Evolutionary conservation across 2,797 vertebrate genomes (phyloP).

Genomic region (Aythya fuligula): DNA sequence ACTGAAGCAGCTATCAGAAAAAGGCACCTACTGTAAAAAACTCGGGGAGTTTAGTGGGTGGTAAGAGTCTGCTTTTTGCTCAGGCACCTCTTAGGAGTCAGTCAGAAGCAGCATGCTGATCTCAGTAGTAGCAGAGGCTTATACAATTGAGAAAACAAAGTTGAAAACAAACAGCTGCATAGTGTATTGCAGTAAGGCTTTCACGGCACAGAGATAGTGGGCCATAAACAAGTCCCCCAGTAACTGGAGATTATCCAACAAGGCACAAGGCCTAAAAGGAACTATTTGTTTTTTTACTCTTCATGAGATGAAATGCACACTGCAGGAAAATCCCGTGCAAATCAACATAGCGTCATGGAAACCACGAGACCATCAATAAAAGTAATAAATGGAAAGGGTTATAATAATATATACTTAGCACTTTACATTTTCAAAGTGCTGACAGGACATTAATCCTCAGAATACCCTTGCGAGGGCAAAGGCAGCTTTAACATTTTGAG

Average conservation of each 20-base stretch:
- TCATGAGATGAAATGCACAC: conserved; percentile 63
- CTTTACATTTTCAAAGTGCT: conserved; percentile 69
- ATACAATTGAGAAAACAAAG: conserved; percentile 68
- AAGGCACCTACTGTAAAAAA: conserved; percentile 10
- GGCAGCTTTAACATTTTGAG: conserved; percentile 34
- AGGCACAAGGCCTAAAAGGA: conserved; percentile 60
- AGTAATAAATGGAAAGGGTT: conserved; percentile 71
- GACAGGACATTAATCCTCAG: conserved; percentile 67
- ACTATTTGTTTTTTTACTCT: conserved; percentile 55
- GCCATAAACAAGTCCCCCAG: conserved; percentile 72
- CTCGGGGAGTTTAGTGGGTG: background rate
- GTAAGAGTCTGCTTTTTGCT: background rate
- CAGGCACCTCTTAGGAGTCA: background rate
- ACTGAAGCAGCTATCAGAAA: background rate
- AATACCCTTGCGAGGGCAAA: conserved; percentile 53
- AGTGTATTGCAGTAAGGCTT: conserved; percentile 60
- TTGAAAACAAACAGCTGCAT: conserved; percentile 70
- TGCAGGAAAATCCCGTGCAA: conserved; percentile 65
- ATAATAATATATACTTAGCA: conserved; percentile 72
- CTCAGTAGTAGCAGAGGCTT: conserved; percentile 55
- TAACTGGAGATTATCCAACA: conserved; percentile 62
- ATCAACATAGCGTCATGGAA: conserved; percentile 66
- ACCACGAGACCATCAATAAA: conserved; percentile 61
- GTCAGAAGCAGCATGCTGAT: background rate
- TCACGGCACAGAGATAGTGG: conserved; percentile 55